Evolutionary conservation across 2,113 vertebrate species (phyloP), one percentile per base, ranked within the genome.

Genomic region (Nibea albiflora): DNA sequence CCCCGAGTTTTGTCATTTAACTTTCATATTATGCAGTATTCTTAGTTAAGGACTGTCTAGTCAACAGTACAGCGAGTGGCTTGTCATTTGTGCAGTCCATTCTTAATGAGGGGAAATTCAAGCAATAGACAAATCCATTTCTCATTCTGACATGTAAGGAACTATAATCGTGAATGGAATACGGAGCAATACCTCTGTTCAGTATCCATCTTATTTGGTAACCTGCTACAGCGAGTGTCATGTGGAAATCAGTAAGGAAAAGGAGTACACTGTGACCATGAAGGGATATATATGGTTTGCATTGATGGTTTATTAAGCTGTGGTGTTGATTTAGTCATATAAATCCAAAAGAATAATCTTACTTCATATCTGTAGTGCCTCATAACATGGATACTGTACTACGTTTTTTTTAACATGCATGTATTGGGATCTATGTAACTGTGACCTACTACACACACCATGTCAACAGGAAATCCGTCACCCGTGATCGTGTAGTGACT

Each of bases 401-500:
- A 12, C 58, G 57, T 62, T 39, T 57, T 62, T 39, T 57, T 62
- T 39, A 50, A 22, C 49, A 69, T 58, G 63, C 66, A 66, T 85
- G 24, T 31, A 65, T 80, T 49, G 58, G 42, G 31, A 64, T 72
- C 49, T 16, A 11, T 77, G 44, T 61, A 46, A 69, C 26, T 63
- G 26, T 6, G 10, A 58, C 5, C 73, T 58, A 12, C 3, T 61
- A 1, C 52, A 46, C 22, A 35, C 16, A 47, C 9, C n/a, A 31
- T 52, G 49, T 68, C 24, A 42, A 12, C 12, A 50, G 52, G 46
- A 69, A 61, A 62, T 47, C 31, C 39, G 67, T 65, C 8, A 46
- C 52, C 35, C 60, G 50, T 72, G 54, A 85, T 73, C 66, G 62
- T 73, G 64, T 15, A 49, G 79, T 88, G 78, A 86, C 56, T 90